Percentiles rank a stretch among this genome's conserved stretches.
Evolutionary conservation across 2,797 vertebrate genomes (phyloP).

Genomic region (Momotus momota): DNA sequence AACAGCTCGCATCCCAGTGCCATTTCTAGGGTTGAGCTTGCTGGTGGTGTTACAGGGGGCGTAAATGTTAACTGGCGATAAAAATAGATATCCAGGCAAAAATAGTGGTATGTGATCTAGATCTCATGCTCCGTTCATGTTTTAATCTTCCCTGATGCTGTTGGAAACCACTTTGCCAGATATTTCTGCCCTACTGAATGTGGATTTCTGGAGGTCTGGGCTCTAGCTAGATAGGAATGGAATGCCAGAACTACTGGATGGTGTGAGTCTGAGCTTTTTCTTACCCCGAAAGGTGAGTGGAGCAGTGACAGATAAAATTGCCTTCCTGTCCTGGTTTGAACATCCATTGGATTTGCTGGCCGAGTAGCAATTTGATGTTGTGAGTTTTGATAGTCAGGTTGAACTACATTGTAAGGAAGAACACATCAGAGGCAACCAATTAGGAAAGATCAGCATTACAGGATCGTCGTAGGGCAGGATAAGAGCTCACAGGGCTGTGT

Average conservation of each 20-base stretch:
- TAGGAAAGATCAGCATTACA: neutral
- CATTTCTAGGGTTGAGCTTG: neutral
- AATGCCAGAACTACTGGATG: neutral
- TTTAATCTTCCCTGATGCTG: neutral
- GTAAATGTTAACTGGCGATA: neutral
- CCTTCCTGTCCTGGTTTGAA: neutral
- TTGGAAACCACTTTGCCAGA: neutral
- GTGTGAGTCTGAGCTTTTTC: neutral
- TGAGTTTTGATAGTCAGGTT: neutral
- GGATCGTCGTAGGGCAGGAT: slow-evolving; percentile 23
- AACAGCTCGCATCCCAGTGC: neutral
- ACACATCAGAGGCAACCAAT: neutral
- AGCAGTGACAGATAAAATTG: neutral
- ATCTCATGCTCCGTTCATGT: neutral
- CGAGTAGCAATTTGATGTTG: neutral
- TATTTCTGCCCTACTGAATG: neutral
- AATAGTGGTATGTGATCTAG: neutral
- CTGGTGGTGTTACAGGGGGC: neutral
- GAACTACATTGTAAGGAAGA: neutral
- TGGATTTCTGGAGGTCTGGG: slow-evolving; percentile 16
- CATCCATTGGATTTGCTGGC: neutral
- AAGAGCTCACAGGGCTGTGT: slow-evolving; percentile 49
- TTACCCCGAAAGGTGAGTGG: slow-evolving; percentile 38
- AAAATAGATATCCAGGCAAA: slow-evolving; percentile 7
- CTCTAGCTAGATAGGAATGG: slow-evolving; percentile 24